These are phyloP conservation scores for Chelonus insularis DNA, from an alignment of 1,140 invertebrate genomes.

Conservation along the genomic window DNA sequence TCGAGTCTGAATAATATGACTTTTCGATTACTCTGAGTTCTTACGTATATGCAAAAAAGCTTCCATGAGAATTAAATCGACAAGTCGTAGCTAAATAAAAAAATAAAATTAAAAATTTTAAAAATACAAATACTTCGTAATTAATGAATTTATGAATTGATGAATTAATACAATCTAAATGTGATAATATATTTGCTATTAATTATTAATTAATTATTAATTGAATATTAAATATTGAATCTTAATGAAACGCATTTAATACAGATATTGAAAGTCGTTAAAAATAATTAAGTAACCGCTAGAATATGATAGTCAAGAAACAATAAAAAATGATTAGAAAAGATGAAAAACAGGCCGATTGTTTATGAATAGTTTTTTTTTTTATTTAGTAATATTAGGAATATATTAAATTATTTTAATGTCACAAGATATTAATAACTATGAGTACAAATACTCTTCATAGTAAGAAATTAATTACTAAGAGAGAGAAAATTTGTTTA, in stretches of 20 bases:
- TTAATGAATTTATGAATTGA: too few relatives aligned
- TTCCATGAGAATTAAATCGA: background rate
- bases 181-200: slow-evolving; percentile 61
- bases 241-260: background rate
- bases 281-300: background rate
- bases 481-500: too few relatives aligned
- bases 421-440: too few relatives aligned
- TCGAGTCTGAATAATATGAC: slow-evolving; percentile 20
- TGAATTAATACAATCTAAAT: slow-evolving; percentile 63
- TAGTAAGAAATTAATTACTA: too few relatives aligned
- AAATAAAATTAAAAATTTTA: slow-evolving; percentile 43
- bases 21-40: background rate
- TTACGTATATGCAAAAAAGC: background rate
- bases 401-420: too few relatives aligned
- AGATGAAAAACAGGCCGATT: too few relatives aligned
- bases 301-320: background rate
- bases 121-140: too few relatives aligned
- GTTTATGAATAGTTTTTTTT: too few relatives aligned
- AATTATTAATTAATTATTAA: slow-evolving; percentile 43
- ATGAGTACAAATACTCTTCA: too few relatives aligned
- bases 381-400: too few relatives aligned
- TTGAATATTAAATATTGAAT: too few relatives aligned
- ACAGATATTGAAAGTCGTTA: slow-evolving; percentile 3
- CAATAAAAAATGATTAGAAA: background rate
- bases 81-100: background rate